Base-by-base conservation (phyloP, 2,797 vertebrate species). In the Ibycter americanus region DNA sequence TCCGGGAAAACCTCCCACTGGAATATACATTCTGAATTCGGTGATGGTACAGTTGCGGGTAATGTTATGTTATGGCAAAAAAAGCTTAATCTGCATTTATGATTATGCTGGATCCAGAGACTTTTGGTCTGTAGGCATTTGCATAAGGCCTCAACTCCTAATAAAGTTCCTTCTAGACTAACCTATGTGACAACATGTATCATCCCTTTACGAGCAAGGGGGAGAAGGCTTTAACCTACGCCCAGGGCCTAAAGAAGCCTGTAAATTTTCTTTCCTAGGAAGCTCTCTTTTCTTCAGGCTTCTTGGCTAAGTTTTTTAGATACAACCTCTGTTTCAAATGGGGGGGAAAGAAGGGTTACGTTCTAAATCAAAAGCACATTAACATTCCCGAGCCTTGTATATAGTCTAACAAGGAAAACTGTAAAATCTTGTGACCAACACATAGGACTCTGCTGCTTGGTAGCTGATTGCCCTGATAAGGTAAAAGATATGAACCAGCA, bases 1-100 rank as follows among this genome's bases (percentile, higher is more conserved):
- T 98, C 93, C 95, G 95, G 97, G 96, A 98, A 98, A 76, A 66
- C 79, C 78, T 94, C 85, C 90, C 89, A 56, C 94, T 95, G 47
- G 92, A 97, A 97, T 93, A 83, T 88, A 61, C 59, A 87, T 96
- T 93, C 42, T 89, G 94, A 95, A 52, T 85, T 65, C 11, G 40
- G 72, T 66, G 55, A 70, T 83, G 82, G 67, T 91, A 88, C 58
- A 78, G 68, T 68, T 96, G 66, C 62, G 80, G 77, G 63, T 74
- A 85, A 88, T 77, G 8, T 83, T 73, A 88, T 77, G 8, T 83
- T 73, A 23, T 2, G n/a, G 44, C 15, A 36, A 78, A 72, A 63
- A 55, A 51, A 77, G 6, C 36, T 61, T 23, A 74, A 86, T 71
- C 49, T 81, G 47, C 52, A 44, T 34, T 70, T 76, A 40, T 66